Evolutionary conservation across 1,140 invertebrate genomes (phyloP).

Genomic region (Psilanteris sp.): DNA sequence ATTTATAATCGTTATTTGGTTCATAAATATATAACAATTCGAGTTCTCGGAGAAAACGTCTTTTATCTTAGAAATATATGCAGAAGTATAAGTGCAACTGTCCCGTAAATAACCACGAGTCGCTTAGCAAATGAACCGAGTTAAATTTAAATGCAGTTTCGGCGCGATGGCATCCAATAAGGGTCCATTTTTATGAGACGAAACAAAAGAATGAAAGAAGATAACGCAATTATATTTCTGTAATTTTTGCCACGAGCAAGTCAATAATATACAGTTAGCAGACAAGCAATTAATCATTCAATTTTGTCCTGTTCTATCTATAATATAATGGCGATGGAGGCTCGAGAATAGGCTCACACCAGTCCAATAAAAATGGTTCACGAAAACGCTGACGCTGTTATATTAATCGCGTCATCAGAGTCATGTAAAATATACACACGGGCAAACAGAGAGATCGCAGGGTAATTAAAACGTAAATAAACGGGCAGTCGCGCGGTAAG

Average conservation of each 20-base stretch:
- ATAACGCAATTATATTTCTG: conserved; percentile 33
- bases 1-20: too few species aligned
- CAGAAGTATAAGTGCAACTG: conserved; percentile 37
- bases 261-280: conserved; percentile 21
- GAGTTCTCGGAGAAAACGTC: too few species aligned
- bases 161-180: conserved; percentile 13
- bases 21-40: too few species aligned
- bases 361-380: conserved; percentile 44
- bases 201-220: conserved; percentile 20
- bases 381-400: conserved; percentile 24
- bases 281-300: conserved; percentile 37
- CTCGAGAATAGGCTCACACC: conserved; percentile 13
- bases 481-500: conserved; percentile 35
- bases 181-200: conserved; percentile 13
- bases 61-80: conserved; percentile 47
- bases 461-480: conserved; percentile 62
- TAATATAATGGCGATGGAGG: conserved; percentile 32
- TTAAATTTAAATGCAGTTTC: conserved; percentile 49
- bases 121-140: conserved; percentile 37
- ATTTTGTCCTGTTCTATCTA: conserved; percentile 38
- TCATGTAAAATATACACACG: conserved; percentile 40
- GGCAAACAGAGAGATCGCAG: conserved; percentile 32
- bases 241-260: conserved; percentile 23
- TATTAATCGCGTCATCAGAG: conserved; percentile 32
- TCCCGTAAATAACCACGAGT: conserved; percentile 39